Conservation (phyloP, 2,113 vertebrate species). For the Pseudopodoces humilis region DNA sequence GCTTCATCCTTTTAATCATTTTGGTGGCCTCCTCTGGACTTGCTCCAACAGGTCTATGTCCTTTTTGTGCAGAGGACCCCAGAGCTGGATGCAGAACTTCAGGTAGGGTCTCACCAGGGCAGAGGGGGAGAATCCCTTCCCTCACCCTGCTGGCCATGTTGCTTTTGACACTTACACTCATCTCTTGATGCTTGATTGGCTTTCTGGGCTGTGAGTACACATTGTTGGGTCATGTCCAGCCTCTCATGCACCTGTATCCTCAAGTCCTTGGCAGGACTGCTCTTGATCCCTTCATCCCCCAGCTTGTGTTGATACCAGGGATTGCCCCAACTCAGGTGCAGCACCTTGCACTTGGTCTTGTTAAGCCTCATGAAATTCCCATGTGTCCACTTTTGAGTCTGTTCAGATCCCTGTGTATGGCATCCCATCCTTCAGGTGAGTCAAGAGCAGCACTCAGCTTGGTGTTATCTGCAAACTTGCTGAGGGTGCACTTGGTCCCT, state of each 20-base stretch:
- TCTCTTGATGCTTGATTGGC: neutral
- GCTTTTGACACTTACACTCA: neutral
- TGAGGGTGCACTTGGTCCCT: neutral
- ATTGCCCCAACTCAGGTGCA: neutral
- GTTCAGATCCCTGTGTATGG: neutral
- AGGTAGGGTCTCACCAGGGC: neutral
- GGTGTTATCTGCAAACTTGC: neutral
- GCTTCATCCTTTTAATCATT: neutral
- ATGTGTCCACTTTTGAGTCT: neutral
- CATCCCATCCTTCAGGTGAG: neutral
- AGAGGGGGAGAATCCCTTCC: neutral
- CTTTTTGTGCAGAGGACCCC: neutral
- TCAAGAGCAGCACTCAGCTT: neutral
- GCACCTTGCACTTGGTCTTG: neutral
- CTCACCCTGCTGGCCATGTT: neutral
- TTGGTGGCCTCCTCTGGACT: neutral
- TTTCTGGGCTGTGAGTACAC: neutral
- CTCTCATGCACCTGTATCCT: neutral
- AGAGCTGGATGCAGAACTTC: neutral
- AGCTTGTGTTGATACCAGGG: fast-evolving
- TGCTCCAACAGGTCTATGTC: neutral
- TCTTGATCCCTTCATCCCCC: neutral
- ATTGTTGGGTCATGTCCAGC: neutral
- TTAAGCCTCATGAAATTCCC: neutral
- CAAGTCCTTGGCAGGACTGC: neutral